phyloP scores from a whole-genome alignment of 2,888 invertebrate genomes.

The Drosophila merina region DNA sequence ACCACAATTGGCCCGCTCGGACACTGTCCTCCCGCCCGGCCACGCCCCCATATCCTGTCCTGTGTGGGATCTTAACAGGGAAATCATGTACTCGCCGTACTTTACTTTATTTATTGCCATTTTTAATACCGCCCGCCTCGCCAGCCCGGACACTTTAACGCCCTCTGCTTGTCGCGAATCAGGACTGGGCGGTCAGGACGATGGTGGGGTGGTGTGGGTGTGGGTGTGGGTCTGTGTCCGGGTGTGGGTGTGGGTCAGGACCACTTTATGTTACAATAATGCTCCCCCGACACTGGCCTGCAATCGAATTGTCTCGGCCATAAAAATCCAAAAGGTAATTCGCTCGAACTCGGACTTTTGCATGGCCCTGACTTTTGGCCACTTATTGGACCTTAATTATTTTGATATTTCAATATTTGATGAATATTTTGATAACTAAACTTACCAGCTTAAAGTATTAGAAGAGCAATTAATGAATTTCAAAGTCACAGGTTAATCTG shows the following conservation, averaged over 20 bases:
- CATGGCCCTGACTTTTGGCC: conserved; percentile 1
- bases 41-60: conserved; percentile 31
- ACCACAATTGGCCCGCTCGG: conserved; percentile 83
- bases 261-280: conserved; percentile 81
- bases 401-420: conserved; percentile 10
- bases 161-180: conserved; percentile 53
- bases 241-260: conserved; percentile 20
- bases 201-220: background rate
- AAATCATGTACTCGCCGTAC: conserved; percentile 82
- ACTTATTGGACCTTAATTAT: conserved; percentile 22
- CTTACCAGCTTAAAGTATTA: conserved; percentile 28
- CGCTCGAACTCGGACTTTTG: conserved; percentile 30
- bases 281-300: conserved; percentile 74
- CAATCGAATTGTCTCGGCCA: conserved; percentile 80
- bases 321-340: conserved; percentile 80
- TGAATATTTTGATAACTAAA: background rate
- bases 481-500: conserved; percentile 5
- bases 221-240: conserved; percentile 9
- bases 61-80: conserved; percentile 80
- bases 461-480: background rate
- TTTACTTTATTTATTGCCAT: conserved; percentile 83
- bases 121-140: conserved; percentile 77
- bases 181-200: conserved; percentile 10
- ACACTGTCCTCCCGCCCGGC: conserved; percentile 57
- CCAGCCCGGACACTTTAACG: conserved; percentile 73